Base-by-base conservation (phyloP, 2,888 invertebrate genomes). In the Sarcophaga caerulescens region DNA sequence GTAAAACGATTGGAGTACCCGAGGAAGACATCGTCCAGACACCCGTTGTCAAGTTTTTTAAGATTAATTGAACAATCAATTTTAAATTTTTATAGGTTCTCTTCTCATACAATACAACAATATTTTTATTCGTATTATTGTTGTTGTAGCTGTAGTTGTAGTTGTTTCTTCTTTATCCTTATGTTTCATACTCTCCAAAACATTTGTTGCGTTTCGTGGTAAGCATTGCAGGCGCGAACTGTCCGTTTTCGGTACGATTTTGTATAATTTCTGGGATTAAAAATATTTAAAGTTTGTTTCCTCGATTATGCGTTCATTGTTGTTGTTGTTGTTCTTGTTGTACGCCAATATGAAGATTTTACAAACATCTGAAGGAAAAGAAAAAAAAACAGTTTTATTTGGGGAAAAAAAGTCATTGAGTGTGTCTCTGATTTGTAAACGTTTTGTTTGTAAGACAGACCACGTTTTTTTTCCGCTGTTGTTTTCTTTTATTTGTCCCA, bases 61-160 rank as follows among this genome's bases (percentile, higher is more conserved):
- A 92, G 92, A 92, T 92, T 92, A 92, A 92, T 92, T 92, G 92
- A 92, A 91, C 92, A 91, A 92, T 92, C 92, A 92, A 92, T 92
- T 92, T 92, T 88, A 91, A 90, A 90, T 91, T 91, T 91, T 91
- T 91, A 91, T 92, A 91, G 91, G 90, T 90, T 91, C 91, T 85
- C 90, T 88, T 87, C 80, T 78, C 77, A 83, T 79, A 10, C 35
- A 35, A 35, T 35, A 35, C 35, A 35, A 35, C 0, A 35, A 35
- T 47, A 14, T 63, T 14, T 10, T 19, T 25, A 17, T 62, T 47
- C 57, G 19, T 35, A 68, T 17, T 44, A n/a, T 66, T 14, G 14
- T 47, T 52, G 14, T 17, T 62, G 14, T 89, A 81, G 35, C 78
- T 83, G 88, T 81, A 88, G 14, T 47, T 52, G 14, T 17, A 57